Evolutionary conservation across 2,797 vertebrate genomes (phyloP).

Genomic region (Oryzias dopingdopingensis): DNA sequence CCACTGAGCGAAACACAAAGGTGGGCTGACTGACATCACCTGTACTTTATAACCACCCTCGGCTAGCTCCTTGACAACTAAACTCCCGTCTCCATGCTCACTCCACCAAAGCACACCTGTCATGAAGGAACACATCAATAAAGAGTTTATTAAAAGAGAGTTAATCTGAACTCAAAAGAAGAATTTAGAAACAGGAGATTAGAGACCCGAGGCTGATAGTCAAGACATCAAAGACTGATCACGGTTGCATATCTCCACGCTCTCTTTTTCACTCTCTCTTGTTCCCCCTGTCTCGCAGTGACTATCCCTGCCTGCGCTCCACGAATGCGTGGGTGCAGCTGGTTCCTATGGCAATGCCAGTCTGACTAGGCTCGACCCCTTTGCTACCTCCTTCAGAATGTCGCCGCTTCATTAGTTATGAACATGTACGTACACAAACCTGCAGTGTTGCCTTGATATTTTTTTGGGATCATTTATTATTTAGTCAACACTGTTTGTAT

Average conservation of each 20-base stretch:
- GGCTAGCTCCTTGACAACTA: conserved; percentile 8
- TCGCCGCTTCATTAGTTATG: conserved; percentile 44
- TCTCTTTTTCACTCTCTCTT: conserved; percentile 36
- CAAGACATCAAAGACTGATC: conserved; percentile 63
- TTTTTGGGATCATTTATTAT: conserved; percentile 3
- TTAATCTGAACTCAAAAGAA: conserved; percentile 50
- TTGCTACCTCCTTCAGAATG: conserved; percentile 41
- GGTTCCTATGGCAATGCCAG: conserved; percentile 71
- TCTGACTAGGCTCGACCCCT: conserved; percentile 58
- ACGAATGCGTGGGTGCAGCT: conserved; percentile 57
- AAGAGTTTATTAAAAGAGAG: conserved; percentile 14
- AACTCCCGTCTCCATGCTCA: conserved; percentile 28
- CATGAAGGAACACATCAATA: conserved; percentile 45
- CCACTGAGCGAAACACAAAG: conserved; percentile 11
- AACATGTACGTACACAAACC: conserved; percentile 19
- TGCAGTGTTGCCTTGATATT: conserved; percentile 29
- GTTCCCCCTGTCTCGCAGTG: conserved; percentile 29
- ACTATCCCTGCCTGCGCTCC: conserved; percentile 45
- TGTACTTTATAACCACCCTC: conserved; percentile 21
- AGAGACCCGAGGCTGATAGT: conserved; percentile 59
- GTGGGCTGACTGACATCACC: conserved; percentile 40
- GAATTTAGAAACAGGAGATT: conserved; percentile 62
- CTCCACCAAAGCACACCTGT: conserved; percentile 51
- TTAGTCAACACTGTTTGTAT: too few relatives aligned
- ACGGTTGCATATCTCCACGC: conserved; percentile 31